Percentiles rank a stretch among this genome's conserved stretches.
phyloP scores from a whole-genome alignment of 2,888 invertebrate genomes.

The Augochlorella aurata region DNA sequence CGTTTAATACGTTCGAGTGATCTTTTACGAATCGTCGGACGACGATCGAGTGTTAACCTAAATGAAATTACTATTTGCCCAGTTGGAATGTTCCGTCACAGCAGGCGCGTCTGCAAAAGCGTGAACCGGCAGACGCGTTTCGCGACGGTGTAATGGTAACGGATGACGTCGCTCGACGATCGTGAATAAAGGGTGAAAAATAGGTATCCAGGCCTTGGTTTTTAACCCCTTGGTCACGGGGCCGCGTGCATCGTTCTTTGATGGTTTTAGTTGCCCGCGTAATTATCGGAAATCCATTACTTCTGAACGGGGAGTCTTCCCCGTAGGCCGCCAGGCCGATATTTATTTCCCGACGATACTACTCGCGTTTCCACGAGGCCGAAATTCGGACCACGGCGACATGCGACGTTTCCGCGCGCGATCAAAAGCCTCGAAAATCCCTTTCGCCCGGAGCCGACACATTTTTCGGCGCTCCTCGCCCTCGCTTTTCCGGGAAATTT shows the following conservation, averaged over 20 bases:
- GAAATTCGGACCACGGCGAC: neutral
- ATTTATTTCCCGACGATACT: conserved; percentile 19
- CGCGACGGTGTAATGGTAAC: neutral
- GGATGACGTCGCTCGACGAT: neutral
- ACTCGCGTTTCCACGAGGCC: neutral
- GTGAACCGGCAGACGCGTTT: neutral
- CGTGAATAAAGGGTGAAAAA: neutral
- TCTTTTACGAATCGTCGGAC: too few species aligned
- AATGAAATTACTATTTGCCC: too few species aligned
- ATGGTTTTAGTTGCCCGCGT: conserved; percentile 36
- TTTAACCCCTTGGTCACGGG: conserved; percentile 34
- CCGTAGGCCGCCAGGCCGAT: neutral
- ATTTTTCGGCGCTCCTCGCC: neutral
- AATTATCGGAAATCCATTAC: conserved; percentile 63
- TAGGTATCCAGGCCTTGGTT: conserved; percentile 31
- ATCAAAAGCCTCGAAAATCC: neutral
- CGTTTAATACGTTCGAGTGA: too few species aligned
- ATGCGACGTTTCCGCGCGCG: neutral
- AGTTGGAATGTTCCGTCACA: too few species aligned
- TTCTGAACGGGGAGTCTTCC: conserved; percentile 49
- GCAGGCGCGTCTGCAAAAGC: neutral
- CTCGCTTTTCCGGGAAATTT: neutral
- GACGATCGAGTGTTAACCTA: too few species aligned
- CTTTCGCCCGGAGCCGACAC: neutral
- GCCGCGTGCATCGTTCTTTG: conserved; percentile 31